These are phyloP conservation scores for Karalla daura DNA, from an alignment of 2,797 vertebrate species.

Conservation along the genomic window DNA sequence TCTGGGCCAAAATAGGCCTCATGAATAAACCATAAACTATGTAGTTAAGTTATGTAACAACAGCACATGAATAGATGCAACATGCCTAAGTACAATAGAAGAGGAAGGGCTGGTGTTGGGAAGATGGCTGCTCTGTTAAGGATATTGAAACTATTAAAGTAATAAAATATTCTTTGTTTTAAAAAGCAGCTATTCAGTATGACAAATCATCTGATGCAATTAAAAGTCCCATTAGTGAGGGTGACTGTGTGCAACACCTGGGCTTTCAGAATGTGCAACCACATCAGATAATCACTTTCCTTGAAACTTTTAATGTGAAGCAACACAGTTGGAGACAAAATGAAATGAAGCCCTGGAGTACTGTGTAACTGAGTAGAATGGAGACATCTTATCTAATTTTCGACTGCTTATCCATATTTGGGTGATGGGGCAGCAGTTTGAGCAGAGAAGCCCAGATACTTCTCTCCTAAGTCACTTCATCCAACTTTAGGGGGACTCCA, in stretches of 20 bases:
- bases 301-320: too few species aligned
- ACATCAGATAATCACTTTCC: not conserved
- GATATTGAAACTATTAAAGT: not conserved
- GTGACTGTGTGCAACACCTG: not conserved
- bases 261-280: not conserved
- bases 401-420: too few species aligned
- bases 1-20: constrained; percentile 73
- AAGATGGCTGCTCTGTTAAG: not conserved
- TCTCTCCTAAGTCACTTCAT: too few species aligned
- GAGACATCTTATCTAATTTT: too few species aligned
- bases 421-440: too few species aligned
- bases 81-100: constrained; percentile 46
- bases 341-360: too few species aligned
- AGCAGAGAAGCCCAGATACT: too few species aligned
- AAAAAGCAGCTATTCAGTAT: not conserved
- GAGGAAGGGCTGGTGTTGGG: constrained; percentile 2
- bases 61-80: constrained; percentile 59
- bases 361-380: too few species aligned
- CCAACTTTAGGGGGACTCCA: too few species aligned
- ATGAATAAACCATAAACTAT: constrained; percentile 75
- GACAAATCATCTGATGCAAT: not conserved
- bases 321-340: too few species aligned
- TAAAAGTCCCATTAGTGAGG: not conserved
- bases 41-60: constrained; percentile 76
- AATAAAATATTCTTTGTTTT: not conserved